Percentiles rank a stretch among this genome's conserved stretches.
These are phyloP conservation scores for Hymenochirus boettgeri DNA, from an alignment of 2,113 vertebrate genomes.

Conservation along the genomic window DNA sequence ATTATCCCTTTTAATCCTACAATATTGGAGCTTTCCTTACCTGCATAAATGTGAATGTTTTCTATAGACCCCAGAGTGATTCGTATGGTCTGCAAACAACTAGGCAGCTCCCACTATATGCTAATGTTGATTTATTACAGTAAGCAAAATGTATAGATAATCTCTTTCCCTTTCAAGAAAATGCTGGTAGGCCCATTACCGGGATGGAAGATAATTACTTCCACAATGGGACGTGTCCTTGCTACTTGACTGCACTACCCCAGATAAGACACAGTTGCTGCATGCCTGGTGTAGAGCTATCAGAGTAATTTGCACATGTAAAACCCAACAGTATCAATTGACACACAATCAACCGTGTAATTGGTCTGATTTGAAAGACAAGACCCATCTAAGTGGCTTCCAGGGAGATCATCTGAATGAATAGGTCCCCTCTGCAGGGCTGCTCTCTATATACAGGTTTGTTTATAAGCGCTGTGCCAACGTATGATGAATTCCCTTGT, in stretches of 20 bases:
- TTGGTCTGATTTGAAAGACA: conserved; percentile 35
- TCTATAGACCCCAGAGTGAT: too few species aligned
- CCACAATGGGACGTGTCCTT: not conserved
- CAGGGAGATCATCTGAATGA: not conserved
- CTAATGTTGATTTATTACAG: too few species aligned
- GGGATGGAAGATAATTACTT: not conserved
- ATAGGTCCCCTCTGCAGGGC: conserved; percentile 11
- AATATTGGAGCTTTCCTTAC: too few species aligned
- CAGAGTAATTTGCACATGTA: conserved; percentile 14
- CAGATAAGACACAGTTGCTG: not conserved
- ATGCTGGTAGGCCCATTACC: not conserved
- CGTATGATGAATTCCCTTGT: not conserved
- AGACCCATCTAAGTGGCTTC: conserved; percentile 1
- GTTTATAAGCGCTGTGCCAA: not conserved
- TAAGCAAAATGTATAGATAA: too few species aligned
- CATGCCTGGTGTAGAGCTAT: not conserved
- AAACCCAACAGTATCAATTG: conserved; percentile 9
- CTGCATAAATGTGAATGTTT: too few species aligned
- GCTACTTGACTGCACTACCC: not conserved
- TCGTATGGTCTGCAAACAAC: too few species aligned
- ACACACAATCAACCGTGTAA: conserved; percentile 26
- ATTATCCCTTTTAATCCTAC: too few species aligned
- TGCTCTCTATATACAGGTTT: not conserved
- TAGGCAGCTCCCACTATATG: too few species aligned
- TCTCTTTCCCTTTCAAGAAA: too few species aligned